Evolutionary conservation across 2,888 invertebrate species (phyloP), one percentile per base, ranked within the genome.

Genomic region (Eristalinus aeneus): DNA sequence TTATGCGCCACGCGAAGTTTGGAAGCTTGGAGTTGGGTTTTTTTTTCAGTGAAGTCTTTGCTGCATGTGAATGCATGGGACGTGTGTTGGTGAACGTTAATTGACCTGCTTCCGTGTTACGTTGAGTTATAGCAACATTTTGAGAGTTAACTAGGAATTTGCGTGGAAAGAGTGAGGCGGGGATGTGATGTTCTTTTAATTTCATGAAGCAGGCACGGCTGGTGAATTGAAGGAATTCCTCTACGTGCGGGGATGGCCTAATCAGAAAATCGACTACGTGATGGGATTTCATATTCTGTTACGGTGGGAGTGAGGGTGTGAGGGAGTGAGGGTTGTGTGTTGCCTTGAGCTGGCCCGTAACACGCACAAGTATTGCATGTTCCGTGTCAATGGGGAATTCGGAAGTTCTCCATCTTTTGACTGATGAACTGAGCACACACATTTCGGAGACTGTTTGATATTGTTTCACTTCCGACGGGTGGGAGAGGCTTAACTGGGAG

Each of bases 91-190:
- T 34, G 31, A 22, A 10, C 31, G 71, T 36, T 76, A 81, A 85
- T 76, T 76, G 81, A 68, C 81, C 65, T 69, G 63, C 76, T 85
- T 81, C 85, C 85, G 81, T 81, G 85, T 85, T 64, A 68, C 16
- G 63, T 68, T 85, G 81, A 85, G 69, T 76, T 81, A 81, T 73
- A 31, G 60, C 23, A n/a, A 64, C 36, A 32, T 64, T 75, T 73
- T 73, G 46, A 31, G 27, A 34, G 61, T 58, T 77, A 67, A 72
- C 67, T 60, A 32, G 79, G 54, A 54, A 34, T 75, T 79, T 72
- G 23, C 80, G 75, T 80, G 79, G 54, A 36, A 75, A 71, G 32
- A 20, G 27, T 34, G 36, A 34, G 5, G 6, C 16, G 3, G 36
- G 34, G n/a, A 3, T 16, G n/a, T n/a, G n/a, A 4, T 56, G 23